Percentiles rank a stretch among this genome's conserved stretches.
Evolutionary conservation across 2,113 vertebrate species (phyloP).

Genomic region (Neomonachus schauinslandi): DNA sequence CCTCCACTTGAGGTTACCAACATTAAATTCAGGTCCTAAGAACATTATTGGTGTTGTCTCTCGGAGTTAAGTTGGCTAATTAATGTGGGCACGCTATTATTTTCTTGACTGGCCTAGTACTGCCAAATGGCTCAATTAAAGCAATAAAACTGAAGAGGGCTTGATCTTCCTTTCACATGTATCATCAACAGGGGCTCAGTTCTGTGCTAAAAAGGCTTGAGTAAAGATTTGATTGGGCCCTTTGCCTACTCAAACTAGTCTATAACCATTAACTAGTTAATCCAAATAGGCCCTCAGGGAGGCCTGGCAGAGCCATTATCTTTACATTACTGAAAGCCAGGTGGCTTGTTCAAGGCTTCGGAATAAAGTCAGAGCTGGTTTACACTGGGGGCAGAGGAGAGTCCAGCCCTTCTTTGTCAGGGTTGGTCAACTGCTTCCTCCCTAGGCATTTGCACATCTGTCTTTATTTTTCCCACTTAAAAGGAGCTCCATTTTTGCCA

Average conservation of each 20-base stretch:
- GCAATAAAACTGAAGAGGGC: slow-evolving; percentile 55
- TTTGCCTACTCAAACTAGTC: slow-evolving; percentile 45
- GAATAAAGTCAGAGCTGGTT: slow-evolving; percentile 15
- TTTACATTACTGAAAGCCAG: slow-evolving; percentile 2
- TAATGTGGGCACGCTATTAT: neutral
- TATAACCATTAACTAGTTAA: slow-evolving; percentile 72
- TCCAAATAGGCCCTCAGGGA: slow-evolving; percentile 55
- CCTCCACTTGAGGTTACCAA: neutral
- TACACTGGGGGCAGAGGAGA: neutral
- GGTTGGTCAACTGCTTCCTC: neutral
- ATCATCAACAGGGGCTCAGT: slow-evolving; percentile 18
- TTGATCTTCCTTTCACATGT: slow-evolving; percentile 46
- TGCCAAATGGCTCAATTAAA: slow-evolving; percentile 41
- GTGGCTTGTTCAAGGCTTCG: neutral
- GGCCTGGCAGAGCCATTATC: slow-evolving; percentile 39
- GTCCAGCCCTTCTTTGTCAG: neutral
- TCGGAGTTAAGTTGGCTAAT: neutral
- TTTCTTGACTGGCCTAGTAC: slow-evolving; percentile 44
- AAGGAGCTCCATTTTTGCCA: neutral
- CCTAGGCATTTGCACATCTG: neutral
- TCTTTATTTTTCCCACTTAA: neutral
- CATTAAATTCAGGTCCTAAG: slow-evolving; percentile 25
- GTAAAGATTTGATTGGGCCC: slow-evolving; percentile 54
- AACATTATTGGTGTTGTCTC: neutral
- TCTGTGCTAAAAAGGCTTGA: neutral